A percentile compares a stretch with the other conserved stretches of the same genome.
Conservation (phyloP, 2,797 vertebrate genomes). For the Alcedo quadribrachys region DNA sequence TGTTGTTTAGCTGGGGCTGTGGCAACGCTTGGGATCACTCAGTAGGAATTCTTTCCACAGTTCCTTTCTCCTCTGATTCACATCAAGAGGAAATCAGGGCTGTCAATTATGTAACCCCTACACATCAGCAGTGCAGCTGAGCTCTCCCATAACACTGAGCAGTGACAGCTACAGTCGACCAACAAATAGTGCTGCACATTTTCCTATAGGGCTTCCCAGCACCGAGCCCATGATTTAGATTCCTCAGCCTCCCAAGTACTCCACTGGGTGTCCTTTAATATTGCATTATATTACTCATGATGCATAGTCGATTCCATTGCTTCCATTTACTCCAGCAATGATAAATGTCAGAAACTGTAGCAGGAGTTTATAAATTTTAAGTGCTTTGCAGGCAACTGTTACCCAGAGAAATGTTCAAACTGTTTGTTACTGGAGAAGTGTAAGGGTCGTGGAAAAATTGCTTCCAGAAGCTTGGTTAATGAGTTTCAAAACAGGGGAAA, state of each 20-base stretch:
- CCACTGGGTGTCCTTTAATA: conserved; percentile 68
- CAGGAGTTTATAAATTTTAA: conserved; percentile 62
- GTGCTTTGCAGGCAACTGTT: conserved; percentile 54
- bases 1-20: neutral
- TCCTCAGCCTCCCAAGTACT: conserved; percentile 40
- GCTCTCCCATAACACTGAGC: neutral
- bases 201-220: conserved; percentile 48
- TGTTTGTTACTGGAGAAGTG: conserved; percentile 17
- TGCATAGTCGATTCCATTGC: conserved; percentile 60
- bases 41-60: conserved; percentile 40
- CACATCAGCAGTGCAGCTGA: neutral
- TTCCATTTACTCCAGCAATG: conserved; percentile 70
- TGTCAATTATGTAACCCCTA: neutral
- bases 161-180: conserved; percentile 33
- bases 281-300: conserved; percentile 63
- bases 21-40: neutral
- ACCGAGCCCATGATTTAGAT: conserved; percentile 53
- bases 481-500: conserved; percentile 27
- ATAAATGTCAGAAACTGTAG: conserved; percentile 42
- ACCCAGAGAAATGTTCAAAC: conserved; percentile 41
- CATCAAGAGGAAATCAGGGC: neutral
- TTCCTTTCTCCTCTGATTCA: neutral
- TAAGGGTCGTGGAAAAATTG: conserved; percentile 16
- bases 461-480: conserved; percentile 29
- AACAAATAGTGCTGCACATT: conserved; percentile 33